Evolutionary conservation across 1,140 invertebrate genomes (phyloP).

Genomic region (Cyclargus thomasi): DNA sequence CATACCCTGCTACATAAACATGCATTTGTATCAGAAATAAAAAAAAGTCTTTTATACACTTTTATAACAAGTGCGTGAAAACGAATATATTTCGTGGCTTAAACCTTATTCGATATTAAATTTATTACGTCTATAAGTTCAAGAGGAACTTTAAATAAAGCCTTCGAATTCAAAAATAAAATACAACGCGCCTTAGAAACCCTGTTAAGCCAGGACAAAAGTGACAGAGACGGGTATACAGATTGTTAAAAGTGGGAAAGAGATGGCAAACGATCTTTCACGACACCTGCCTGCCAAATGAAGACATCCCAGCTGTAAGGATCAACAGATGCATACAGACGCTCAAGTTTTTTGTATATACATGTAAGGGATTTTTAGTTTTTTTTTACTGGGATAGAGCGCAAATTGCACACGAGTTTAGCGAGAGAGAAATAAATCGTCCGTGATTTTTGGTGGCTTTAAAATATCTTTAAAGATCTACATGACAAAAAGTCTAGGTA

Average conservation of each 20-base stretch:
- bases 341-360: neutral
- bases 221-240: constrained; percentile 41
- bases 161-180: constrained; percentile 49
- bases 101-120: neutral
- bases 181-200: constrained; percentile 46
- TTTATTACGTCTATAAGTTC: constrained; percentile 20
- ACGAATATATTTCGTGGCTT: neutral
- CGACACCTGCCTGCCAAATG: constrained; percentile 73
- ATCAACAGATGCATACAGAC: neutral
- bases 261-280: constrained; percentile 44
- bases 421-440: too few species aligned
- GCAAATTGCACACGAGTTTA: neutral
- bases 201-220: constrained; percentile 47
- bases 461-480: too few species aligned
- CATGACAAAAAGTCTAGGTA: too few species aligned
- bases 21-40: too few species aligned
- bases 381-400: neutral
- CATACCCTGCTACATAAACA: neutral
- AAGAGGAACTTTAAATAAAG: constrained; percentile 61
- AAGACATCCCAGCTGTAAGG: constrained; percentile 68
- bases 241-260: constrained; percentile 28
- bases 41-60: neutral
- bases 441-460: too few species aligned
- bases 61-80: neutral
- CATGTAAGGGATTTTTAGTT: neutral